These are phyloP conservation scores for Brachypalpus laphriformis DNA, from an alignment of 2,888 invertebrate genomes.

Conservation along the genomic window DNA sequence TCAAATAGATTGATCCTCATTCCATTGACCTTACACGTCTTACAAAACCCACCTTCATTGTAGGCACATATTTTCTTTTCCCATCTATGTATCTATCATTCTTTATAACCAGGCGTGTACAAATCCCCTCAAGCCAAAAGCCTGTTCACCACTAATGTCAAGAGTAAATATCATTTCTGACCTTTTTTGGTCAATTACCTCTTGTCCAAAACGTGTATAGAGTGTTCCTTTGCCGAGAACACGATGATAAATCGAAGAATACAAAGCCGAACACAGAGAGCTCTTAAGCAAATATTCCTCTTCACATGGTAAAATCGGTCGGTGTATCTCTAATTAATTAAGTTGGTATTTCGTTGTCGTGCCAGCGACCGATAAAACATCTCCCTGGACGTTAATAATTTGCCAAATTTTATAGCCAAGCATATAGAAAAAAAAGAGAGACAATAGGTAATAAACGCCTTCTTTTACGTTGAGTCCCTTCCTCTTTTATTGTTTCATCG, in stretches of 20 bases:
- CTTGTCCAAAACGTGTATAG: neutral
- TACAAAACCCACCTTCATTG: neutral
- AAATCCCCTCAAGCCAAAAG: conserved; percentile 6
- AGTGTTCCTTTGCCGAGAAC: neutral
- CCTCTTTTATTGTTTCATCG: neutral
- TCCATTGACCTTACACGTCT: neutral
- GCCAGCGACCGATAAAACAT: conserved; percentile 35
- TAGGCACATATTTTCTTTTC: neutral
- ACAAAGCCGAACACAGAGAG: neutral
- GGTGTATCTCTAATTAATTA: conserved; percentile 53
- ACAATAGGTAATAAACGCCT: conserved; percentile 8
- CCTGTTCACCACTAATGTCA: conserved; percentile 6
- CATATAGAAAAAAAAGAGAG: neutral
- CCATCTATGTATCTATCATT: conserved; percentile 6
- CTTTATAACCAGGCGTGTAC: conserved; percentile 19
- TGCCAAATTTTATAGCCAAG: conserved; percentile 26
- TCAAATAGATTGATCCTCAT: neutral
- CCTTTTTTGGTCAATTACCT: conserved; percentile 36
- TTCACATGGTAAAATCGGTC: conserved; percentile 7
- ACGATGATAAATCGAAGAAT: conserved; percentile 32
- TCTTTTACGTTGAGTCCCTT: neutral
- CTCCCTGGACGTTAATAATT: conserved; percentile 43
- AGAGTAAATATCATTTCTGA: conserved; percentile 1
- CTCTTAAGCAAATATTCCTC: conserved; percentile 25
- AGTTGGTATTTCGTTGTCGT: conserved; percentile 31